A percentile compares a stretch with the other conserved stretches of the same genome.
Evolutionary conservation across 2,888 invertebrate species (phyloP).

Genomic region (Pheosia tremula): DNA sequence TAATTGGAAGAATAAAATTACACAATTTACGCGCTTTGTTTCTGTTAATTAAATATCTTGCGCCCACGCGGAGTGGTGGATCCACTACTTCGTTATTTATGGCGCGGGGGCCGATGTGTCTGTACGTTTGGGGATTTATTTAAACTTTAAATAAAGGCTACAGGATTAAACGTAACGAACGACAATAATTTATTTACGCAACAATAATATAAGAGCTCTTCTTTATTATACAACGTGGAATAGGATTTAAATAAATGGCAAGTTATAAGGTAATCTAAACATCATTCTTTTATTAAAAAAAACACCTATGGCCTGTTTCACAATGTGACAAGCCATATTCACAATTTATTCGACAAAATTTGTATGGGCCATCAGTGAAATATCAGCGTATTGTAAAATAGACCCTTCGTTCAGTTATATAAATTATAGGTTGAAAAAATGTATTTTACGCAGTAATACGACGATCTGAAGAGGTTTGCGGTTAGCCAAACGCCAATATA

Average conservation of each 20-base stretch:
- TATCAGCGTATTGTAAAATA: not conserved
- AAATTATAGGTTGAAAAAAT: not conserved
- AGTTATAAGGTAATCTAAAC: too few species aligned
- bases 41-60: constrained; percentile 13
- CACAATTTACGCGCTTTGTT: constrained; percentile 5
- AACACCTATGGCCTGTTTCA: too few species aligned
- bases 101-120: constrained; percentile 9
- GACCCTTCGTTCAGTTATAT: not conserved
- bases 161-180: constrained; percentile 9
- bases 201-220: not conserved
- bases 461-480: too few species aligned
- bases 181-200: constrained; percentile 13
- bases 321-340: too few species aligned
- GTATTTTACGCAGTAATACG: too few species aligned
- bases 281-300: too few species aligned
- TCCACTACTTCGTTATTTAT: constrained; percentile 21
- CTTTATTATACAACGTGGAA: not conserved
- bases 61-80: constrained; percentile 9
- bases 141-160: not conserved
- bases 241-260: not conserved
- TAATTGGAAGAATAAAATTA: constrained; percentile 24
- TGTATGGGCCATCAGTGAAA: too few species aligned
- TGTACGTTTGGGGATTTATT: constrained; percentile 4
- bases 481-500: too few species aligned
- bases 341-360: too few species aligned